These are phyloP conservation scores for Rhea americana DNA, from an alignment of 2,113 vertebrate genomes.

Conservation along the genomic window DNA sequence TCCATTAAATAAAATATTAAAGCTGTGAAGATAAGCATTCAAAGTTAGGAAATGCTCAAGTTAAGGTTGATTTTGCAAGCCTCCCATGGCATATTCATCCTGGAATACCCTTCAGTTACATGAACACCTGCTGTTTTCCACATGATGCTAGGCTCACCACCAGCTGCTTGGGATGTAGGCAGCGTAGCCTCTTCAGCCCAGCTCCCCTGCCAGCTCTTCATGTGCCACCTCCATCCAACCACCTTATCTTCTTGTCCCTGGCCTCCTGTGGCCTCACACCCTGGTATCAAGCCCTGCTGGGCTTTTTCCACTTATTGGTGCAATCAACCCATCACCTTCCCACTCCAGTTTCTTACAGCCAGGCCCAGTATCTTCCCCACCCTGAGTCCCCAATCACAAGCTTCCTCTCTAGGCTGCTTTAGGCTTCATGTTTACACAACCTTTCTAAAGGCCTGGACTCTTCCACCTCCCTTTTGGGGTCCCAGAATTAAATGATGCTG, in stretches of 20 bases:
- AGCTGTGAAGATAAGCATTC: not conserved
- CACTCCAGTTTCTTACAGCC: accelerated
- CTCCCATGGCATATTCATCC: not conserved
- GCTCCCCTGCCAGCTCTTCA: not conserved
- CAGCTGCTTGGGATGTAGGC: not conserved
- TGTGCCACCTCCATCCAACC: not conserved
- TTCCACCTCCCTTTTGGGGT: not conserved
- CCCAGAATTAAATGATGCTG: not conserved
- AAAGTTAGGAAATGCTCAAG: not conserved
- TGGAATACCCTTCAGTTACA: not conserved
- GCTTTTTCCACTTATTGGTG: not conserved
- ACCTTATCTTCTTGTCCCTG: not conserved
- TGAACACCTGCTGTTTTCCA: not conserved
- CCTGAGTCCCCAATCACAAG: not conserved
- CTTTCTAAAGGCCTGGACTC: not conserved
- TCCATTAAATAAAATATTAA: not conserved
- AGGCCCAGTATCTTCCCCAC: not conserved
- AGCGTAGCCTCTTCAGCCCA: not conserved
- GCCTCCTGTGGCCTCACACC: not conserved
- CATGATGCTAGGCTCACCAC: not conserved
- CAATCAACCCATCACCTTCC: not conserved
- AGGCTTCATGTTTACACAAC: not conserved
- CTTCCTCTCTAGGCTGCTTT: not conserved
- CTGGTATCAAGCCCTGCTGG: not conserved
- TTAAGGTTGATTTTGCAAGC: not conserved